Base-by-base conservation (phyloP, 1,140 invertebrate genomes). In the Drosophila leontia region DNA sequence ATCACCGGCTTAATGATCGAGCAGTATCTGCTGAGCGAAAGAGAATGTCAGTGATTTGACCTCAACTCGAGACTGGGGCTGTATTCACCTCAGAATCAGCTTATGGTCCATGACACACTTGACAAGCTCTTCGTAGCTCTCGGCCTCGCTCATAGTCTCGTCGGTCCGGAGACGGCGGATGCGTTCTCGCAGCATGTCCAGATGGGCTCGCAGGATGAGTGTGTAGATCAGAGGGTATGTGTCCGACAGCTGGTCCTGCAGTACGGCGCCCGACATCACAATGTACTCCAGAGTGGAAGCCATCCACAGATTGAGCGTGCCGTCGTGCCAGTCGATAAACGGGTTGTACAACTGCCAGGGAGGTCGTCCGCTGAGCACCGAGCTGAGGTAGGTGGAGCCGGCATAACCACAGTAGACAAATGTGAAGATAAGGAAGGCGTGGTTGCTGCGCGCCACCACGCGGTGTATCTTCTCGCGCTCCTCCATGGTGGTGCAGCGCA, bases 321-420 rank as follows among this genome's bases (percentile, higher is more conserved):
- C 65, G 1, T 86, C 64, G 26, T 68, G 78, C 82, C 78, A 86
- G 32, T 86, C 78, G 2, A 82, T 57, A 1, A 82, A 64, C 0
- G 82, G 82, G 67, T 86, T 86, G 26, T 71, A 85, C 6, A 85
- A 17, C 58, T 85, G 82, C 81, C 82, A 85, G 0, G 82, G 82
- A 2, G 82, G 78, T n/a, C 55, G 64, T 7, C 82, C 84, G 34
- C 57, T 71, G 0, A 88, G 62, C n/a, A 83, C 80, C 3, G 68
- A 80, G 37, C 76, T 88, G 0, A 87, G 47, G 19, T 68, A 87
- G 8, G 84, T 87, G 26, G 84, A 88, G 2, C 80, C 80, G 17
- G 80, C 80, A 17, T 75, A 87, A 17, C 57, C 58, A 23, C 84
- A 88, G 45, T 88, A 88, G 17, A 88, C 78, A 26, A 84, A 61